A percentile compares a stretch with the other conserved stretches of the same genome.
These are phyloP conservation scores for pig (Sus scrofa) DNA, from an alignment of 2,113 vertebrate genomes.

Conservation along the genomic window T2T-Sscrofa CM000824.6:36821501-36822000, in stretches of 20 bases:
- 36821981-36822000: no score
- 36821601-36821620: not conserved
- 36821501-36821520: not conserved
- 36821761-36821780: not conserved
- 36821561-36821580: not conserved
- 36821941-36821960: no score
- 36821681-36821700: not conserved
- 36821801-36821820: not conserved
- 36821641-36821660: not conserved
- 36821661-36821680: not conserved
- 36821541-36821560: not conserved
- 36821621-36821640: not conserved
- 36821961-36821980: no score
- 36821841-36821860: no score
- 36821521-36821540: not conserved
- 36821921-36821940: no score
- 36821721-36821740: not conserved
- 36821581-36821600: not conserved
- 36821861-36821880: no score
- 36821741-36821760: not conserved
- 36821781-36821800: not conserved
- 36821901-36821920: no score
- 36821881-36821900: no score
- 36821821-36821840: not conserved
- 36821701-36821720: not conserved